These are phyloP conservation scores for Tetrao urogallus DNA, from an alignment of 2,113 vertebrate species.

Conservation along the genomic window DNA sequence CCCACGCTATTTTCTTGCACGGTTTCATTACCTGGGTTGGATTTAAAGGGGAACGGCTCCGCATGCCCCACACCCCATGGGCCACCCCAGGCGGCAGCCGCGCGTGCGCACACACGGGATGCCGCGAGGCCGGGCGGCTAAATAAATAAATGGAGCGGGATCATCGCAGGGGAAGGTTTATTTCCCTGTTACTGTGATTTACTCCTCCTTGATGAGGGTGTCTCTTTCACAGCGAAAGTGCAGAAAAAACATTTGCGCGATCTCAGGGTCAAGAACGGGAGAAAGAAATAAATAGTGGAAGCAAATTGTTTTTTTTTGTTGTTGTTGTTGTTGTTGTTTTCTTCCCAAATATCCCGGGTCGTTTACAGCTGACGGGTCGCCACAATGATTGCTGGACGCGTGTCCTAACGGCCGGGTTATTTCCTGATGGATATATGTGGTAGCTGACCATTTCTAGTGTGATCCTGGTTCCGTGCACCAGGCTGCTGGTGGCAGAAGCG, in stretches of 20 bases:
- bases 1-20: slow-evolving; percentile 60
- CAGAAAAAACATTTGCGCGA: neutral
- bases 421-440: neutral
- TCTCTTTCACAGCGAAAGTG: neutral
- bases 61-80: neutral
- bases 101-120: neutral
- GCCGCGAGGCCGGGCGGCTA: neutral
- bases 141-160: neutral
- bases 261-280: slow-evolving; percentile 36
- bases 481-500: rapidly evolving
- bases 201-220: slow-evolving; percentile 53
- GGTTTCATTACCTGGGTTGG: slow-evolving; percentile 70
- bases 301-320: neutral
- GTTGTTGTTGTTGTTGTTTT: neutral
- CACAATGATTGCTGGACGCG: rapidly evolving
- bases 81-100: neutral
- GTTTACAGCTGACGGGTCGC: neutral
- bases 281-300: slow-evolving; percentile 12
- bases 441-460: rapidly evolving
- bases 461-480: rapidly evolving
- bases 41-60: slow-evolving; percentile 49
- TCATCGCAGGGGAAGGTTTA: slow-evolving; percentile 56
- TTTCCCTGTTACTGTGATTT: slow-evolving; percentile 68
- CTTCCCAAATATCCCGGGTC: neutral
- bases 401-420: rapidly evolving